These are phyloP conservation scores for Celastrina argiolus DNA, from an alignment of 2,888 invertebrate species.

Conservation along the genomic window DNA sequence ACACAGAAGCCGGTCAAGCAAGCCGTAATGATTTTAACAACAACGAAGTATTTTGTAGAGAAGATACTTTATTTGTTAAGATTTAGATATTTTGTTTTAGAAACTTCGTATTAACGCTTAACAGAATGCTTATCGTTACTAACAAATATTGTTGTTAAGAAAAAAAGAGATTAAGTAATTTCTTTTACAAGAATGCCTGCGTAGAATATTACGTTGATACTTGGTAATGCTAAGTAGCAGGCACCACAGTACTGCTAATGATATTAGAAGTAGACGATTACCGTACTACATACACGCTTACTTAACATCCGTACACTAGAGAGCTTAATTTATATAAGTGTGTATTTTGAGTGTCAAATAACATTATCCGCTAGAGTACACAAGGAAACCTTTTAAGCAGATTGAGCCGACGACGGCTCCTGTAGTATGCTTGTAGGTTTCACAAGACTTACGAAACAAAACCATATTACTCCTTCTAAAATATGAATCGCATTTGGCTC, in stretches of 20 bases:
- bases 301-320: slow-evolving; percentile 8
- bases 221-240: background rate
- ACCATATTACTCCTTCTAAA: background rate
- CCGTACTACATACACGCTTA: slow-evolving; percentile 1
- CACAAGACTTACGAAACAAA: background rate
- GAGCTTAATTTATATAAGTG: slow-evolving; percentile 24
- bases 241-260: slow-evolving; percentile 8
- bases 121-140: background rate
- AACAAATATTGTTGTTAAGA: background rate
- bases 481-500: background rate
- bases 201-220: background rate
- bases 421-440: slow-evolving; percentile 23
- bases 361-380: slow-evolving; percentile 42
- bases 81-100: background rate
- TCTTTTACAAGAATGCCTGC: background rate
- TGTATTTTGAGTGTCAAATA: slow-evolving; percentile 46
- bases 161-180: background rate
- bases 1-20: background rate
- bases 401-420: slow-evolving; percentile 54
- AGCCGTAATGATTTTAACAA: background rate
- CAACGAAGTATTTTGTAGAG: background rate
- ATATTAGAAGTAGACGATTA: background rate
- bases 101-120: background rate
- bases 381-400: slow-evolving; percentile 57
- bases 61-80: background rate